phyloP scores from a whole-genome alignment of 2,888 invertebrate genomes.

The Euproctis similis region DNA sequence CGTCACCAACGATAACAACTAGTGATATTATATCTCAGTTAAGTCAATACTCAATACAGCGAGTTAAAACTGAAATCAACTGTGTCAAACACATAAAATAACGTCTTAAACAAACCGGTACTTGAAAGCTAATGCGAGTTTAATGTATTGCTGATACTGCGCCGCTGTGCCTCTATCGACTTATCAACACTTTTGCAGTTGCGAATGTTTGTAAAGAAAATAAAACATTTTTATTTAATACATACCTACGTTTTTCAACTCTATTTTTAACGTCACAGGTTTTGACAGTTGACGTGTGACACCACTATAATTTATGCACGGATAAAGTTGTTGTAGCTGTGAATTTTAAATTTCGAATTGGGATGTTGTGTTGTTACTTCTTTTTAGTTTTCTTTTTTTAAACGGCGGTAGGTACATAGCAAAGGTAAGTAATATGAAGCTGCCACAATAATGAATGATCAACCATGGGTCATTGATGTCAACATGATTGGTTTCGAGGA shows the following conservation, averaged over 20 bases:
- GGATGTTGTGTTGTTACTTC: constrained; percentile 1
- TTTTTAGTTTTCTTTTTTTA: constrained; percentile 9
- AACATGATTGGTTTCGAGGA: constrained; percentile 34
- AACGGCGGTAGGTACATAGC: constrained; percentile 9
- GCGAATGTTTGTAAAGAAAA: constrained; percentile 34
- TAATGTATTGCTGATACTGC: constrained; percentile 49
- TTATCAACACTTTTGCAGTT: constrained; percentile 32
- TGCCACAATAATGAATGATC: constrained; percentile 6
- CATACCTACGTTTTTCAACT: constrained; percentile 17
- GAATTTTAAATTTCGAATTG: constrained; percentile 2
- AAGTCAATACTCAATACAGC: constrained; percentile 23
- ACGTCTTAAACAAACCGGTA: constrained; percentile 40
- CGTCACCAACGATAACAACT: neutral
- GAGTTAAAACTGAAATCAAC: constrained; percentile 28
- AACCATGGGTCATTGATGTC: constrained; percentile 23
- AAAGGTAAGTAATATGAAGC: constrained; percentile 6
- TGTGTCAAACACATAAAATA: constrained; percentile 42
- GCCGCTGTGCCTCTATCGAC: constrained; percentile 40
- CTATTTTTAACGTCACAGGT: constrained; percentile 23
- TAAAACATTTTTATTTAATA: constrained; percentile 22
- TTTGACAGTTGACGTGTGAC: constrained; percentile 25
- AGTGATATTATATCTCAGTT: constrained; percentile 11
- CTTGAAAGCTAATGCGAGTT: constrained; percentile 59
- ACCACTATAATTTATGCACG: constrained; percentile 18
- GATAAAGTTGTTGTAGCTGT: constrained; percentile 9